These are phyloP conservation scores for Atractosteus spatula DNA, from an alignment of 2,113 vertebrate genomes.

Conservation along the genomic window DNA sequence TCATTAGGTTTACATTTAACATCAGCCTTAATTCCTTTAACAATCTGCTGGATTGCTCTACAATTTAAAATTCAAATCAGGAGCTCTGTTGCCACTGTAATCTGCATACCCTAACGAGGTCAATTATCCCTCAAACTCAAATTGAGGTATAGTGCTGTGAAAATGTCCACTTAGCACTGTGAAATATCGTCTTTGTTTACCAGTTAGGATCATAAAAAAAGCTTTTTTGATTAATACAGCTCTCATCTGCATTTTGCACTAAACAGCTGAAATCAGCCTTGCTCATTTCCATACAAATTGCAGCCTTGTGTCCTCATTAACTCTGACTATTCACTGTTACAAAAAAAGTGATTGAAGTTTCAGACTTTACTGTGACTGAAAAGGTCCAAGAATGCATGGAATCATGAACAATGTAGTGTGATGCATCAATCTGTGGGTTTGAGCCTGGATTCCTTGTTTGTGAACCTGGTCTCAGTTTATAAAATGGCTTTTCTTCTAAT, in stretches of 20 bases:
- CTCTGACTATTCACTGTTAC: not conserved
- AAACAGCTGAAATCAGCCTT: not conserved
- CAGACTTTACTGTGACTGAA: not conserved
- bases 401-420: too few relatives aligned
- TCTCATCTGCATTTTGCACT: conserved; percentile 3
- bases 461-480: too few relatives aligned
- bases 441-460: too few relatives aligned
- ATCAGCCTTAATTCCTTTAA: too few relatives aligned
- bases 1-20: too few relatives aligned
- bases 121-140: not conserved
- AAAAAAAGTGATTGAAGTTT: not conserved
- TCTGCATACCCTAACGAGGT: not conserved
- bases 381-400: not conserved
- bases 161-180: not conserved
- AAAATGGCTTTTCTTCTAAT: too few relatives aligned
- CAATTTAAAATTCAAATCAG: too few relatives aligned
- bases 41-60: too few relatives aligned
- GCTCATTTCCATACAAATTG: not conserved
- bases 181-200: not conserved
- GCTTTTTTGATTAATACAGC: not conserved
- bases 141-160: not conserved
- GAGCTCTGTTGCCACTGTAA: too few relatives aligned
- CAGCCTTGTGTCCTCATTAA: not conserved
- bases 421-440: too few relatives aligned
- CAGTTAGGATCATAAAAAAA: not conserved